Evolutionary conservation across 2,113 vertebrate genomes (phyloP).

Genomic region (Echinops telfairi): DNA sequence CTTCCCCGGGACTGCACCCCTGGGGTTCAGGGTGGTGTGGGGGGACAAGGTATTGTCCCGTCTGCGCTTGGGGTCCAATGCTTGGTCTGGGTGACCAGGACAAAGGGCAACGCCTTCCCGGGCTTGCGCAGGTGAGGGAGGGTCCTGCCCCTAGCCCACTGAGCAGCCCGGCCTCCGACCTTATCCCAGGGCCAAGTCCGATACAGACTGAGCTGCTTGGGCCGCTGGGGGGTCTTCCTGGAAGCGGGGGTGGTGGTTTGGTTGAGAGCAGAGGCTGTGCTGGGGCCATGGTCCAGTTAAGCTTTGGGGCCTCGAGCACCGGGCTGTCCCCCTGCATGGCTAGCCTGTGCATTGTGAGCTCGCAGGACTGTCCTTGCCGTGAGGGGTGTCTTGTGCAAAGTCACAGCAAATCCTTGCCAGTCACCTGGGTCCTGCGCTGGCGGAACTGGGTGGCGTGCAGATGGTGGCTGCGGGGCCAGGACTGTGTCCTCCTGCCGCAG

Average conservation of each 20-base stretch:
- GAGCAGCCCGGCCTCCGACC: not conserved
- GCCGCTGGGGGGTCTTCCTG: not conserved
- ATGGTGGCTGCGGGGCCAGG: not conserved
- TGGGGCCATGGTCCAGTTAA: not conserved
- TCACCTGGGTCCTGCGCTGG: not conserved
- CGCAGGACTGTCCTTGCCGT: not conserved
- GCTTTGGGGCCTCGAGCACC: not conserved
- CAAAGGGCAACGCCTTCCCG: not conserved
- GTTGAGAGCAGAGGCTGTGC: not conserved
- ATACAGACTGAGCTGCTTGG: not conserved
- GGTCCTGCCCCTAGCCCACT: not conserved
- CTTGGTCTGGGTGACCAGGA: not conserved
- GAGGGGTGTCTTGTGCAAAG: slow-evolving; percentile 8
- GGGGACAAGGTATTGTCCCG: not conserved
- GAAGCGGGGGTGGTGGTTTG: not conserved
- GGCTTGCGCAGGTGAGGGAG: not conserved
- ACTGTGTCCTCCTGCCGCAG: not conserved
- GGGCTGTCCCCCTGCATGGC: not conserved
- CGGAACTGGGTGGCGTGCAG: slow-evolving; percentile 17
- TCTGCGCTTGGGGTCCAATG: not conserved
- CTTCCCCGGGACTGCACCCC: not conserved
- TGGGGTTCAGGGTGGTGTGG: not conserved
- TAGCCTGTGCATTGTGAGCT: rapidly evolving
- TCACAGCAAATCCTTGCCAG: slow-evolving; percentile 19
- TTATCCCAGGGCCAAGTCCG: not conserved